Conservation (phyloP, 2,888 invertebrate species). For the Ophioninae sp. region DNA sequence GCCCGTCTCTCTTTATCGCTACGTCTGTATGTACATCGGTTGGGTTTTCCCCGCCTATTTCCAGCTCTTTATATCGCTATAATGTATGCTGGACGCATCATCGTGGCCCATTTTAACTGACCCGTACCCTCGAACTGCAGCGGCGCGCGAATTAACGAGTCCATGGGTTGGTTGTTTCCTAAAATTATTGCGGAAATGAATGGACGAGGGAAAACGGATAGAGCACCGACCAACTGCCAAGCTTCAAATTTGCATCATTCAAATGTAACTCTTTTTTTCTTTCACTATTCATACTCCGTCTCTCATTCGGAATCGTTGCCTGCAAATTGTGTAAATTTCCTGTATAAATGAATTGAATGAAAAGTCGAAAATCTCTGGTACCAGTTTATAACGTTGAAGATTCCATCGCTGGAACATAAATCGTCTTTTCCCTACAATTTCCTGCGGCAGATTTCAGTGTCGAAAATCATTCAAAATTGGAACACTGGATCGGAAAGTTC, state of each 20-base stretch:
- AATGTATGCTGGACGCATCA: slow-evolving; percentile 38
- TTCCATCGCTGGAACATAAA: neutral
- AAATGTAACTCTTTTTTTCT: too few species aligned
- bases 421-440: neutral
- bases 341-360: too few species aligned
- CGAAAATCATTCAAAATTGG: too few species aligned
- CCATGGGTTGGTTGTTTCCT: slow-evolving; percentile 48
- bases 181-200: slow-evolving; percentile 53
- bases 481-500: too few species aligned
- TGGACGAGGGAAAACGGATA: neutral
- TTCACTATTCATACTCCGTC: too few species aligned
- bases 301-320: too few species aligned
- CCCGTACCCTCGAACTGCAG: slow-evolving; percentile 12
- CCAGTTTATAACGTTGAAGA: too few species aligned
- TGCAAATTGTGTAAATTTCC: too few species aligned
- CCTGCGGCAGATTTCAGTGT: too few species aligned
- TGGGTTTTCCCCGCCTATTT: neutral
- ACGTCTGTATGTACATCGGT: neutral
- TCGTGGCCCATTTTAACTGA: slow-evolving; percentile 34
- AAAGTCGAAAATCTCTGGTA: too few species aligned
- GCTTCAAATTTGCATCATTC: too few species aligned
- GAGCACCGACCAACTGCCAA: slow-evolving; percentile 9
- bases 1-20: slow-evolving; percentile 9
- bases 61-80: slow-evolving; percentile 30
- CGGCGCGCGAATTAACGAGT: slow-evolving; percentile 37